A percentile compares a stretch with the other conserved stretches of the same genome.
Evolutionary conservation across 2,888 invertebrate genomes (phyloP).

Genomic region (Dermolepida albohirtum): DNA sequence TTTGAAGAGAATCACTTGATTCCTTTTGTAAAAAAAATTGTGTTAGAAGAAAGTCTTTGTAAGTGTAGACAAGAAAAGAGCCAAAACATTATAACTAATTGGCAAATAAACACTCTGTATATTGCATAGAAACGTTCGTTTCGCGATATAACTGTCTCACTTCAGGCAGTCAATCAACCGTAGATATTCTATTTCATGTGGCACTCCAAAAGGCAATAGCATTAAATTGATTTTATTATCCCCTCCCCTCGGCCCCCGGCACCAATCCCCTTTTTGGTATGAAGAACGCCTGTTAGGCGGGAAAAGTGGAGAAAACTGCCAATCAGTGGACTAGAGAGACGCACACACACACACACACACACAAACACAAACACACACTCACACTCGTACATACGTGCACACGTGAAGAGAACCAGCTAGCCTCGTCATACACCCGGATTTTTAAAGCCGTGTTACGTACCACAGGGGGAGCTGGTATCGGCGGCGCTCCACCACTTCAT

Average conservation of each 20-base stretch:
- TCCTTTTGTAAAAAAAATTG: too few relatives aligned
- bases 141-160: conserved; percentile 17
- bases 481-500: conserved; percentile 31
- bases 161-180: conserved; percentile 35
- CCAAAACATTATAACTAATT: neutral
- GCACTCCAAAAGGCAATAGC: conserved; percentile 56
- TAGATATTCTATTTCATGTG: conserved; percentile 22
- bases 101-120: neutral
- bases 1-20: too few relatives aligned
- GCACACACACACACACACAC: neutral
- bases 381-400: conserved; percentile 19
- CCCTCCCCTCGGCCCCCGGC: conserved; percentile 55
- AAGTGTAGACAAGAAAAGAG: neutral
- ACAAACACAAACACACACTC: neutral
- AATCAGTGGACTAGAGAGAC: conserved; percentile 52
- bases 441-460: neutral
- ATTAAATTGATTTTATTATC: conserved; percentile 67
- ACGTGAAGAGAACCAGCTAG: conserved; percentile 1
- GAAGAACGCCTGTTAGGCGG: conserved; percentile 60
- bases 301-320: conserved; percentile 61
- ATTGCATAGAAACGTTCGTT: neutral
- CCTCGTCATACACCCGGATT: neutral
- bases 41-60: too few relatives aligned
- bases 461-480: conserved; percentile 1
- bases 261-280: conserved; percentile 61